These are phyloP conservation scores for Ceyx margarethae DNA, from an alignment of 2,113 vertebrate species.

Conservation along the genomic window DNA sequence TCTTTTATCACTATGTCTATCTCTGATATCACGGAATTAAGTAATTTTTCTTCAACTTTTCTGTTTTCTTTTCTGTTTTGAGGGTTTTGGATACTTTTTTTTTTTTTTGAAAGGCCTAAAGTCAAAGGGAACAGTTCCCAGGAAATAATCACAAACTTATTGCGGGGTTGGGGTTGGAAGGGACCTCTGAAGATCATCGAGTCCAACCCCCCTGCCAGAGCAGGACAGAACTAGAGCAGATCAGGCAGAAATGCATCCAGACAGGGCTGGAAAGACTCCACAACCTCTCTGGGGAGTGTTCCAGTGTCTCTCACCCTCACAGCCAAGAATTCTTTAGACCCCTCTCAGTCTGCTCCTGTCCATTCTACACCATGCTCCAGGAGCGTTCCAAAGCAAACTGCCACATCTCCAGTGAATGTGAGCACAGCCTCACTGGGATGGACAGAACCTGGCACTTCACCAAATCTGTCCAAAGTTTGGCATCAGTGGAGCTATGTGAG, in stretches of 20 bases:
- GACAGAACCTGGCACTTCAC: not conserved
- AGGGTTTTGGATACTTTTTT: not conserved
- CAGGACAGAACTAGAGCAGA: too few relatives aligned
- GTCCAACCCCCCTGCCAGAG: too few relatives aligned
- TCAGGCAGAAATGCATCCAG: too few relatives aligned
- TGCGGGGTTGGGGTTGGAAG: too few relatives aligned
- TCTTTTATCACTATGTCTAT: slow-evolving; percentile 79
- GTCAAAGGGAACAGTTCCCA: not conserved
- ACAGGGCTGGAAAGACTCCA: too few relatives aligned
- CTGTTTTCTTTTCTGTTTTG: not conserved
- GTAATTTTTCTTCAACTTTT: slow-evolving; percentile 69
- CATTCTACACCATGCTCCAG: not conserved
- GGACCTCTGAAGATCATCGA: too few relatives aligned
- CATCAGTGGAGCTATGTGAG: not conserved
- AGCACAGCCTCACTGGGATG: not conserved
- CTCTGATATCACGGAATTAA: slow-evolving; percentile 77
- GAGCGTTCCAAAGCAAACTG: not conserved
- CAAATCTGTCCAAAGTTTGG: not conserved
- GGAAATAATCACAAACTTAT: not conserved
- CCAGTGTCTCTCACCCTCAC: too few relatives aligned
- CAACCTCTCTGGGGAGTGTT: too few relatives aligned
- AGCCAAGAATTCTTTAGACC: too few relatives aligned
- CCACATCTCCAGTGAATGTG: not conserved
- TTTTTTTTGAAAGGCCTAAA: not conserved
- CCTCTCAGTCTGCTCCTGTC: too few relatives aligned